phyloP scores from a whole-genome alignment of 1,140 invertebrate genomes.

The Cherax quadricarinatus region DNA sequence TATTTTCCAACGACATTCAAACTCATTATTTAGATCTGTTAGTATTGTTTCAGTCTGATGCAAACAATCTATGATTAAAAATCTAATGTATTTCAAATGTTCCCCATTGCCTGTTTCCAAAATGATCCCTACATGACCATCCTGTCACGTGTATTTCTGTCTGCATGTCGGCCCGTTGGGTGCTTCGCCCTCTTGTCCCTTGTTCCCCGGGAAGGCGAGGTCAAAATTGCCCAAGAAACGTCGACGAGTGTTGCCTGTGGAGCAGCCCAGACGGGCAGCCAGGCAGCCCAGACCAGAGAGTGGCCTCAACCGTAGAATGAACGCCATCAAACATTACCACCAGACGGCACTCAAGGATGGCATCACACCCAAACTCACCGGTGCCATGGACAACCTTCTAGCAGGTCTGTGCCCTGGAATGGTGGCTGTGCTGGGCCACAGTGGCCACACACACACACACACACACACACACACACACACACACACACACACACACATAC shows the following conservation, averaged over 20 bases:
- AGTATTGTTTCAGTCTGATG: too few relatives aligned
- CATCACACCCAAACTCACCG: slow-evolving; percentile 74
- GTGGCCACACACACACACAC: neutral
- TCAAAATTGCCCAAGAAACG: slow-evolving; percentile 93
- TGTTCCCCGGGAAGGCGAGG: slow-evolving; percentile 82
- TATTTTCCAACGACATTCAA: too few relatives aligned
- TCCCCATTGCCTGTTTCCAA: too few relatives aligned
- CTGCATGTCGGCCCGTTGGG: too few relatives aligned
- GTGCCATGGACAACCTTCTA: slow-evolving; percentile 55
- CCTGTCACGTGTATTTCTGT: too few relatives aligned
- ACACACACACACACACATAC: neutral
- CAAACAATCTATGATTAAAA: too few relatives aligned
- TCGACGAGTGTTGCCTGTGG: slow-evolving; percentile 88
- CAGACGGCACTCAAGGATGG: slow-evolving; percentile 81
- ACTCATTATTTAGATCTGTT: too few relatives aligned
- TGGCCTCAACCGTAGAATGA: slow-evolving; percentile 77
- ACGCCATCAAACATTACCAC: slow-evolving; percentile 79
- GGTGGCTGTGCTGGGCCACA: neutral
- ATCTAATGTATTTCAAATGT: too few relatives aligned
- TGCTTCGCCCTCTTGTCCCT: too few relatives aligned
- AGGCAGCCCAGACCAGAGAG: slow-evolving; percentile 59
- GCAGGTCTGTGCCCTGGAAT: slow-evolving; percentile 13
- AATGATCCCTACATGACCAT: too few relatives aligned
- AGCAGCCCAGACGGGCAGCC: slow-evolving; percentile 81
- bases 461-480: neutral